phyloP scores from a whole-genome alignment of 2,888 invertebrate species.

The Spisula subtruncata region DNA sequence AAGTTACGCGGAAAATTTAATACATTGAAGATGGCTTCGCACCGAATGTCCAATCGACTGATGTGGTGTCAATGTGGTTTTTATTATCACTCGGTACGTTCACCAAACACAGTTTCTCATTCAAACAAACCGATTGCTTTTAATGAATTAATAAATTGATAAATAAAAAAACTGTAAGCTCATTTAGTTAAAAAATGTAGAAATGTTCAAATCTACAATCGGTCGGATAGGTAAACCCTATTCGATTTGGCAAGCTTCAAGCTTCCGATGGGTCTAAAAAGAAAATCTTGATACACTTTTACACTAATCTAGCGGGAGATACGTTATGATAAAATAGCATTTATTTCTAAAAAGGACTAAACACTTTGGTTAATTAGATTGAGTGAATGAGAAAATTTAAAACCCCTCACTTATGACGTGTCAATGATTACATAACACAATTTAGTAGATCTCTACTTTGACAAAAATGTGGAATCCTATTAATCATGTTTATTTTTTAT shows the following conservation, averaged over 20 bases:
- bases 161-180: neutral
- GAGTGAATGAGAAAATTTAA: neutral
- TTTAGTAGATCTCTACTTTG: neutral
- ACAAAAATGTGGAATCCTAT: neutral
- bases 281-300: neutral
- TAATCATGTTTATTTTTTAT: too few relatives aligned
- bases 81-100: neutral
- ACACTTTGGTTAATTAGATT: neutral
- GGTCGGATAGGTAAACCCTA: neutral
- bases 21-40: slow-evolving; percentile 47
- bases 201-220: neutral
- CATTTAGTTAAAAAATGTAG: slow-evolving; percentile 9
- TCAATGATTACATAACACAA: neutral
- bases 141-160: neutral
- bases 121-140: neutral
- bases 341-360: neutral
- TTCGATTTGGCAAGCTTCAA: neutral
- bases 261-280: neutral
- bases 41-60: slow-evolving; percentile 38
- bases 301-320: neutral
- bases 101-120: neutral
- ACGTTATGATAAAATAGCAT: neutral
- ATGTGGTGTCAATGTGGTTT: slow-evolving; percentile 23
- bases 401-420: neutral
- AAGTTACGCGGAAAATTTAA: slow-evolving; percentile 45